Evolutionary conservation across 1,140 invertebrate species (phyloP).

Genomic region (Steinernema khuongi): DNA sequence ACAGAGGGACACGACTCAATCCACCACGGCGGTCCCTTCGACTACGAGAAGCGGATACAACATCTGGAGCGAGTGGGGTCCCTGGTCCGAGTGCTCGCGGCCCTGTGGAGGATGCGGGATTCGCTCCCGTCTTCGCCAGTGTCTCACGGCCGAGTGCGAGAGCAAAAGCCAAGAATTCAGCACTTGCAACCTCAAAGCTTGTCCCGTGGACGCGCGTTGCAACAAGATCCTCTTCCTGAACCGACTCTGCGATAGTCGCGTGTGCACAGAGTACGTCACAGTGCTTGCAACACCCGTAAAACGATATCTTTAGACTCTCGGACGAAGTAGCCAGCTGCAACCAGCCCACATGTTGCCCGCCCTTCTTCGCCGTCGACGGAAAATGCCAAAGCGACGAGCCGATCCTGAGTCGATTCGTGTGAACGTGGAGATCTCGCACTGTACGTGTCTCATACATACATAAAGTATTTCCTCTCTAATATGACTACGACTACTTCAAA

Average conservation of each 20-base stretch:
- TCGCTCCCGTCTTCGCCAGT: slow-evolving; percentile 40
- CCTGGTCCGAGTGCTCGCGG: slow-evolving; percentile 48
- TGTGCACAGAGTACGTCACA: slow-evolving; percentile 37
- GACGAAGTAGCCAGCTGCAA: slow-evolving; percentile 44
- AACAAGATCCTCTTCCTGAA: slow-evolving; percentile 43
- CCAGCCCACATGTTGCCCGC: slow-evolving; percentile 50
- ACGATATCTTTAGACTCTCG: slow-evolving; percentile 37
- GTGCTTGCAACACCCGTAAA: too few species aligned
- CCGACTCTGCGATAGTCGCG: slow-evolving; percentile 43
- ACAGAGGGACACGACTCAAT: slow-evolving; percentile 8
- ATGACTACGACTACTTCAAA: not conserved
- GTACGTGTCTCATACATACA: not conserved
- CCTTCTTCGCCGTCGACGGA: slow-evolving; percentile 45
- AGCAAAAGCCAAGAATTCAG: slow-evolving; percentile 49
- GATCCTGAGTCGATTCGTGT: slow-evolving; percentile 4
- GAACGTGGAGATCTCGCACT: not conserved
- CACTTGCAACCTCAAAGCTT: slow-evolving; percentile 51
- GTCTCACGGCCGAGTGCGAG: slow-evolving; percentile 45
- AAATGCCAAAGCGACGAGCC: slow-evolving; percentile 39
- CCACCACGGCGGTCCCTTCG: slow-evolving; percentile 13
- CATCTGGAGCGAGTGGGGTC: slow-evolving; percentile 38
- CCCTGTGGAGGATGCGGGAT: slow-evolving; percentile 54
- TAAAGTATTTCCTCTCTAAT: not conserved
- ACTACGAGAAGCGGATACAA: slow-evolving; percentile 31
- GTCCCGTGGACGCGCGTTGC: slow-evolving; percentile 47